A percentile compares a stretch with the other conserved stretches of the same genome.
Evolutionary conservation across 1,140 invertebrate species (phyloP).

Genomic region (Triops cancriformis): DNA sequence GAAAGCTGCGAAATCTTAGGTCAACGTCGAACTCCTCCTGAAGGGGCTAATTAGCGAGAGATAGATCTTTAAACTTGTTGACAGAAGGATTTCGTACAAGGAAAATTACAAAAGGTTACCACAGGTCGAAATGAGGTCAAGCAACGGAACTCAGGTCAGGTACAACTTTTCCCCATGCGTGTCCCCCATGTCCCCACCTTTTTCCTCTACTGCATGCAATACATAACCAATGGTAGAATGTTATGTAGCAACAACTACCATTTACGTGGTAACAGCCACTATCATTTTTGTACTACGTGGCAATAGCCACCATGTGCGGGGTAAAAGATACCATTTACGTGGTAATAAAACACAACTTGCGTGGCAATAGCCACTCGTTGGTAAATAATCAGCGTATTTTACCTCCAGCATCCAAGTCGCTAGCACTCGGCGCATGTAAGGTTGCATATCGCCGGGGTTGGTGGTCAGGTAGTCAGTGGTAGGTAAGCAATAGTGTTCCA

Average conservation of each 20-base stretch:
- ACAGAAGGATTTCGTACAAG: too few relatives aligned
- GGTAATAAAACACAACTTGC: neutral
- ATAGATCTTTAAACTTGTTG: too few relatives aligned
- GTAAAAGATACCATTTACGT: neutral
- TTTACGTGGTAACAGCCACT: too few relatives aligned
- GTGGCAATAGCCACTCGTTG: neutral
- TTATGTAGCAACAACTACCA: too few relatives aligned
- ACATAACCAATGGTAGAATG: too few relatives aligned
- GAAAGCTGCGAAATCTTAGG: too few relatives aligned
- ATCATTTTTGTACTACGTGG: too few relatives aligned
- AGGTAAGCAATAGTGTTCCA: conserved; percentile 56
- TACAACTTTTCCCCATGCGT: neutral
- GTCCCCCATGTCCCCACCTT: neutral
- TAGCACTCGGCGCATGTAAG: conserved; percentile 69
- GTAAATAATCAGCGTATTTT: conserved; percentile 34
- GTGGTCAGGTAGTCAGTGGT: conserved; percentile 57
- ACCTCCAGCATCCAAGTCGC: conserved; percentile 77
- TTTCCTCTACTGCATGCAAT: too few relatives aligned
- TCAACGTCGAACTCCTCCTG: too few relatives aligned
- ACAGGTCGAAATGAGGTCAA: conserved; percentile 2
- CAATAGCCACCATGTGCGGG: too few relatives aligned
- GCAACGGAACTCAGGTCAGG: neutral
- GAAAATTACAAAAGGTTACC: neutral
- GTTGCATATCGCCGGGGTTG: conserved; percentile 53
- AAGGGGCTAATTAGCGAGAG: too few relatives aligned